Conservation (phyloP, 2,113 vertebrate species). For the Galbula dea region DNA sequence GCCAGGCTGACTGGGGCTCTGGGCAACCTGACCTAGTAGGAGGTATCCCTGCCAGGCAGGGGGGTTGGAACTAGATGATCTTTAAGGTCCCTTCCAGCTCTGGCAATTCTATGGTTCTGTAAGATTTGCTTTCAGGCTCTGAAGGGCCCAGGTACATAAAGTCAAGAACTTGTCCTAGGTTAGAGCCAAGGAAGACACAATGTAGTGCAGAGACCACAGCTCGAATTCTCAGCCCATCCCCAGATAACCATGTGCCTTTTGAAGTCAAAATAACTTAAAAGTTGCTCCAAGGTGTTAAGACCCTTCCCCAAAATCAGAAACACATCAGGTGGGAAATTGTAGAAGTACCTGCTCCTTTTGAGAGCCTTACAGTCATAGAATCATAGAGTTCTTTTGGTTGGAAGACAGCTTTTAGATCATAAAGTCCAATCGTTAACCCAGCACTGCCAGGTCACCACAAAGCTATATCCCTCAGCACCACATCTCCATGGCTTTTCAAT, state of each 20-base stretch:
- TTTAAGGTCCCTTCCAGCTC: no score
- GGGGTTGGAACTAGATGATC: no score
- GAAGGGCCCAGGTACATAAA: background rate
- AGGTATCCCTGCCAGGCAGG: no score
- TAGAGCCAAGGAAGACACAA: background rate
- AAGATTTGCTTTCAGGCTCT: background rate
- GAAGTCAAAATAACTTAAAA: background rate
- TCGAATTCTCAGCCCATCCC: background rate
- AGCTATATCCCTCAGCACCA: no score
- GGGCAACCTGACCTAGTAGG: no score
- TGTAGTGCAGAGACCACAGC: background rate
- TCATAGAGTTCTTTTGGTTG: no score
- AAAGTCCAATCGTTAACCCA: no score
- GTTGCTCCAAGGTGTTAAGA: background rate
- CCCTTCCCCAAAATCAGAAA: background rate
- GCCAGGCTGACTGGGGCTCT: no score
- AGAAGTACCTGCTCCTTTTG: background rate
- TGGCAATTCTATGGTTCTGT: no score
- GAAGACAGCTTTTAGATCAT: no score
- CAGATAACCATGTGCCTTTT: background rate
- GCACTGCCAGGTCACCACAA: no score
- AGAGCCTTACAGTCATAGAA: background rate
- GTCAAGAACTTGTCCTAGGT: background rate
- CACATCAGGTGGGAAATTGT: fast-evolving
- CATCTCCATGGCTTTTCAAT: no score